phyloP scores from a whole-genome alignment of 2,888 invertebrate genomes.

The Vanessa cardui region DNA sequence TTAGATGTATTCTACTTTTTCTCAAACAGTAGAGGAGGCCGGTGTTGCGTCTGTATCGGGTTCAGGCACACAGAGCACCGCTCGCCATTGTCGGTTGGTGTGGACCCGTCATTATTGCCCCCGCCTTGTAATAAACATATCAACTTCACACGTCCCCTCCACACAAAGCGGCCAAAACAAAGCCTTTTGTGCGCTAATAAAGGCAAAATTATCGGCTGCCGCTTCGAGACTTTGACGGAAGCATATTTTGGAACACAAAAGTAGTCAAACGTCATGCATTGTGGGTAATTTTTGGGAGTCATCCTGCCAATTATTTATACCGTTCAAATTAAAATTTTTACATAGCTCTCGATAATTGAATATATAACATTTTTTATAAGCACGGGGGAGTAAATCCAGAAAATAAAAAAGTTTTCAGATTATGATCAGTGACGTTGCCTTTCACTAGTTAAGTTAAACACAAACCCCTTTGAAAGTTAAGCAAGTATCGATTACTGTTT shows the following conservation, averaged over 20 bases:
- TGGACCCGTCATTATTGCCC: slow-evolving; percentile 43
- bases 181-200: slow-evolving; percentile 62
- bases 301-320: slow-evolving; percentile 16
- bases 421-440: neutral
- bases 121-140: slow-evolving; percentile 67
- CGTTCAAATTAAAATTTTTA: neutral
- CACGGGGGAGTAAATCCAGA: neutral
- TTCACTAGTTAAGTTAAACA: neutral
- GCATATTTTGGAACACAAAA: slow-evolving; percentile 35
- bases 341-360: neutral
- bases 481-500: slow-evolving; percentile 68
- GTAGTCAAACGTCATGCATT: slow-evolving; percentile 26
- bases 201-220: slow-evolving; percentile 54
- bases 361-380: neutral
- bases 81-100: slow-evolving; percentile 25
- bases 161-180: slow-evolving; percentile 60
- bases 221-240: slow-evolving; percentile 36
- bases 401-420: neutral
- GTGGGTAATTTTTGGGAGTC: slow-evolving; percentile 21
- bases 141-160: slow-evolving; percentile 58
- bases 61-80: slow-evolving; percentile 24
- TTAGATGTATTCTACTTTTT: neutral
- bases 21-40: slow-evolving; percentile 14
- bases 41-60: slow-evolving; percentile 29
- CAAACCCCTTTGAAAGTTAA: neutral